These are phyloP conservation scores for Amphiprion ocellaris DNA, from an alignment of 2,113 vertebrate genomes.

Conservation along the genomic window DNA sequence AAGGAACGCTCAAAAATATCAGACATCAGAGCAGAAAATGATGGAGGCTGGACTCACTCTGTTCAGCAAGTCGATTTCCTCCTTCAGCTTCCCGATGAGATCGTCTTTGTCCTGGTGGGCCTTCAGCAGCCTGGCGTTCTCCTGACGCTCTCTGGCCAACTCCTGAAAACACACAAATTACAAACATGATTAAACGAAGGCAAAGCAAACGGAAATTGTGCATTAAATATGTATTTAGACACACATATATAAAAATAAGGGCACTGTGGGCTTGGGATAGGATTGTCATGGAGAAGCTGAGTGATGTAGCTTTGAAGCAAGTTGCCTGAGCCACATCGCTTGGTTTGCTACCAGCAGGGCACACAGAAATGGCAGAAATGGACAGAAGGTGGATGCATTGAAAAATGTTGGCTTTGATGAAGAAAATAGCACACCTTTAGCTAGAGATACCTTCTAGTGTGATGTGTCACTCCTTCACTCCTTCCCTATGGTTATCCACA, in stretches of 20 bases:
- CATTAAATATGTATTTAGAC: too few species aligned
- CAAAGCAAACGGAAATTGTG: too few species aligned
- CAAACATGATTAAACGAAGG: not conserved
- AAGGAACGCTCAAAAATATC: constrained; percentile 33
- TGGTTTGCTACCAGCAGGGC: too few species aligned
- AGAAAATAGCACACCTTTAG: too few species aligned
- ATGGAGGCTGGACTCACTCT: constrained; percentile 86
- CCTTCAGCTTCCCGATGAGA: constrained; percentile 92
- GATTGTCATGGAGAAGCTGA: too few species aligned
- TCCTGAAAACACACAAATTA: constrained; percentile 84
- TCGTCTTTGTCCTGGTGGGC: constrained; percentile 94
- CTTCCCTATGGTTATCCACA: too few species aligned
- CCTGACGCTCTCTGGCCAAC: constrained; percentile 91
- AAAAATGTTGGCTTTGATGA: not conserved
- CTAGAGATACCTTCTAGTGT: too few species aligned
- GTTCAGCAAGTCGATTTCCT: constrained; percentile 97
- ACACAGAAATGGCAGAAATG: not conserved
- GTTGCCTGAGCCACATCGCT: too few species aligned
- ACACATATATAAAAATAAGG: too few species aligned
- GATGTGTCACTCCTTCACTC: too few species aligned
- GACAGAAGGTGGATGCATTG: not conserved
- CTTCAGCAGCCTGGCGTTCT: constrained; percentile 89
- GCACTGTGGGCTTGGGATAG: too few species aligned
- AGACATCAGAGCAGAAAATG: constrained; percentile 17
- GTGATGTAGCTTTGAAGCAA: too few species aligned